Evolutionary conservation across 1,140 invertebrate species (phyloP).

Genomic region (Leguminivora glycinivorella): DNA sequence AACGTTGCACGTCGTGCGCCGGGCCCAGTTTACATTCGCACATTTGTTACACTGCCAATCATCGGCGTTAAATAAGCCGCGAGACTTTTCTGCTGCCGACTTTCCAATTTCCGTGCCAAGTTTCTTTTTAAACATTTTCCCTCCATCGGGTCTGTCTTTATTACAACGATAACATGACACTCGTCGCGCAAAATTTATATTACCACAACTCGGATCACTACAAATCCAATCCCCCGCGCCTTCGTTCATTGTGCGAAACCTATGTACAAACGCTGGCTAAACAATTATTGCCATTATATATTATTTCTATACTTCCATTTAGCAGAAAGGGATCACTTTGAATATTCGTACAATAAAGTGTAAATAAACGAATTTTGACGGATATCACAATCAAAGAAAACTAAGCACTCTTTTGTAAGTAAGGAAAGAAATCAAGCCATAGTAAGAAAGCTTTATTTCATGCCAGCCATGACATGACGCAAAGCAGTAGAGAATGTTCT

Average conservation of each 20-base stretch:
- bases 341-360: conserved; percentile 37
- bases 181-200: conserved; percentile 96
- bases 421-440: conserved; percentile 52
- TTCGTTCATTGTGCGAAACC: conserved; percentile 70
- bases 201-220: conserved; percentile 87
- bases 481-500: conserved; percentile 42
- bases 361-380: conserved; percentile 67
- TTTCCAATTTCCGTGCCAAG: conserved; percentile 98
- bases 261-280: conserved; percentile 38
- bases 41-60: conserved; percentile 99
- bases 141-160: conserved; percentile 82
- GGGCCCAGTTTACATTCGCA: conserved; percentile 99
- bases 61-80: conserved; percentile 98
- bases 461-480: conserved; percentile 73
- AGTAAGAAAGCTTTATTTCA: conserved; percentile 72
- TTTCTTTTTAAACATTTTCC: conserved; percentile 87
- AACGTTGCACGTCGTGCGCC: conserved; percentile 97
- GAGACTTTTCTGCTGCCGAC: conserved; percentile 97
- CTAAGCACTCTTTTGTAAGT: conserved; percentile 63
- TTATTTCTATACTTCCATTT: conserved; percentile 28
- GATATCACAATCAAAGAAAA: conserved; percentile 66
- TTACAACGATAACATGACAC: conserved; percentile 95
- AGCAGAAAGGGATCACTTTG: conserved; percentile 32
- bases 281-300: conserved; percentile 37
- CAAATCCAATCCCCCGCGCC: conserved; percentile 76